phyloP scores from a whole-genome alignment of 2,888 invertebrate genomes.

The Trichopoda pennipes region DNA sequence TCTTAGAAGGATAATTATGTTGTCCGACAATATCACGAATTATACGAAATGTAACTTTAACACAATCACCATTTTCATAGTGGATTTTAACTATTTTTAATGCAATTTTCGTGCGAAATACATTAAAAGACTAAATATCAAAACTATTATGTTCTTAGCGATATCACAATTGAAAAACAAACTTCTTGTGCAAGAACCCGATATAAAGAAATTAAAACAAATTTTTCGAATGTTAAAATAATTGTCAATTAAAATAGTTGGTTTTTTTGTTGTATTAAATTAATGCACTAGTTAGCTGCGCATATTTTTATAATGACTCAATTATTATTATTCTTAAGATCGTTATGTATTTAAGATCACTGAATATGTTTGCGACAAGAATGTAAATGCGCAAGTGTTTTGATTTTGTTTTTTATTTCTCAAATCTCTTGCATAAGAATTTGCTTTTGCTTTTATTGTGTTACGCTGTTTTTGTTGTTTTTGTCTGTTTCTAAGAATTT shows the following conservation, averaged over 20 bases:
- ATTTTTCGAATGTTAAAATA: background rate
- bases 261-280: background rate
- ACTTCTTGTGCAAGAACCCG: too few species aligned
- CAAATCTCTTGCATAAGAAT: slow-evolving; percentile 30
- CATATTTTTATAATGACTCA: slow-evolving; percentile 25
- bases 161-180: too few species aligned
- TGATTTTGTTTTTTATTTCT: background rate
- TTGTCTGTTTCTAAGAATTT: slow-evolving; percentile 24
- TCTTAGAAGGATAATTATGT: too few species aligned
- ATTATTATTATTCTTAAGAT: slow-evolving; percentile 11
- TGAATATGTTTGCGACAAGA: background rate
- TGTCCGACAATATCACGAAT: too few species aligned
- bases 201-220: too few species aligned
- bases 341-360: slow-evolving; percentile 25
- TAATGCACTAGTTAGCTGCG: background rate
- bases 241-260: background rate
- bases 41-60: too few species aligned
- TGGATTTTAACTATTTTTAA: too few species aligned
- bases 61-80: too few species aligned
- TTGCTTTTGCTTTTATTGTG: slow-evolving; percentile 6
- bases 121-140: too few species aligned
- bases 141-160: too few species aligned
- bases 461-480: background rate
- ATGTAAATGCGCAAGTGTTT: slow-evolving; percentile 7
- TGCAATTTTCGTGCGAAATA: too few species aligned